Evolutionary conservation across 2,113 vertebrate genomes (phyloP).

Genomic region (Clarias macrocephalus): DNA sequence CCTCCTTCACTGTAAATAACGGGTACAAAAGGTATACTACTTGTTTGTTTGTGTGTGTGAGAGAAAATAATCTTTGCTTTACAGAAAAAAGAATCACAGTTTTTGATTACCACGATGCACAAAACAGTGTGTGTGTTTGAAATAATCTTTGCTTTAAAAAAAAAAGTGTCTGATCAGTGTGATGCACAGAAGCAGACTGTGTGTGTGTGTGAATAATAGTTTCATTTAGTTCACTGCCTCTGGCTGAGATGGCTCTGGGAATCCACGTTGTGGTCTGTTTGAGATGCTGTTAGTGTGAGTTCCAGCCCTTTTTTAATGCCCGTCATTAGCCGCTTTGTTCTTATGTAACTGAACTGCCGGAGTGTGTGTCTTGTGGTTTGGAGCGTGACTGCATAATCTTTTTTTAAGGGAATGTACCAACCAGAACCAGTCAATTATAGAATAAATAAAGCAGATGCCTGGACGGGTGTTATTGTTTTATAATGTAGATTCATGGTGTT

Average conservation of each 20-base stretch:
- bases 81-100: no score
- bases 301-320: conserved; percentile 12
- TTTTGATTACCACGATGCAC: no score
- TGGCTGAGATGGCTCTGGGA: conserved; percentile 16
- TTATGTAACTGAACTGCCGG: neutral
- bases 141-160: neutral
- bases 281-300: conserved; percentile 8
- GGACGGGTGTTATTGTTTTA: neutral
- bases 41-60: neutral
- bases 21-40: neutral
- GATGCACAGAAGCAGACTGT: conserved; percentile 1
- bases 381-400: neutral
- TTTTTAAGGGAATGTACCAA: neutral
- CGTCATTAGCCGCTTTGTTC: neutral
- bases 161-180: conserved; percentile 5
- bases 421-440: neutral
- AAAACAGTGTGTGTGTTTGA: neutral
- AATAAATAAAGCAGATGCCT: neutral
- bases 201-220: conserved; percentile 33
- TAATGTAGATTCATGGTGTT: neutral
- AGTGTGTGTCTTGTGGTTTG: conserved; percentile 1
- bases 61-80: no score
- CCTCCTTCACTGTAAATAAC: neutral
- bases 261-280: neutral
- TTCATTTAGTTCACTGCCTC: conserved; percentile 30